Percentiles rank a stretch among this genome's conserved stretches.
Conservation (phyloP, 2,888 invertebrate species). For the Epirrhoe alternata region DNA sequence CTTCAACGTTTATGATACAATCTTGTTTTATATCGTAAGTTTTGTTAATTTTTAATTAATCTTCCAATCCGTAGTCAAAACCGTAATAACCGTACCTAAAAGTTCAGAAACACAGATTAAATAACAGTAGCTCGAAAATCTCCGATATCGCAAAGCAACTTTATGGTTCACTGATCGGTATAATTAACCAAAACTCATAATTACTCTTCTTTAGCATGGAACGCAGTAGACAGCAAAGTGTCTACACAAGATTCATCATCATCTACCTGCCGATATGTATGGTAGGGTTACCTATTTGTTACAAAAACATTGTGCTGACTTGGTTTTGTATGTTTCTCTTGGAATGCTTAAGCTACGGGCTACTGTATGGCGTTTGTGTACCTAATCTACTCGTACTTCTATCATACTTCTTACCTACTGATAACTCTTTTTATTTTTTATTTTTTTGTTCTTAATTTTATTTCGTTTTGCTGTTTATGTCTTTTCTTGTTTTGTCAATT, state of each 20-base stretch:
- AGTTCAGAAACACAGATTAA: conserved; percentile 18
- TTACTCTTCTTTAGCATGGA: conserved; percentile 49
- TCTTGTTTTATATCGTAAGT: neutral
- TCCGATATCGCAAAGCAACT: conserved; percentile 46
- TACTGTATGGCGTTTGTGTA: too few species aligned
- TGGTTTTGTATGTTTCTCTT: too few species aligned
- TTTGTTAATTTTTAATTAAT: neutral
- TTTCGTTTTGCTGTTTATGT: too few species aligned
- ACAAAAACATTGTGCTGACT: too few species aligned
- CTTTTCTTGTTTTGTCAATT: too few species aligned
- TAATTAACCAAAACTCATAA: conserved; percentile 63
- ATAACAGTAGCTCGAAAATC: conserved; percentile 34
- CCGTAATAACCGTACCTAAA: conserved; percentile 24
- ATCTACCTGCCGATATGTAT: too few species aligned
- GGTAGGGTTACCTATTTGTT: too few species aligned
- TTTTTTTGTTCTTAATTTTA: too few species aligned
- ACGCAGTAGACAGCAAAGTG: neutral
- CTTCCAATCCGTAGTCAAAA: neutral
- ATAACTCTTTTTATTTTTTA: too few species aligned
- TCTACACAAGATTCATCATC: neutral
- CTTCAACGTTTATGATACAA: neutral
- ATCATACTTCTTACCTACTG: too few species aligned
- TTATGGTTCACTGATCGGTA: conserved; percentile 50
- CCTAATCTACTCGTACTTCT: too few species aligned
- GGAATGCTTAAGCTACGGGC: too few species aligned